These are phyloP conservation scores for Callinectes sapidus DNA, from an alignment of 2,888 invertebrate species.

Conservation along the genomic window DNA sequence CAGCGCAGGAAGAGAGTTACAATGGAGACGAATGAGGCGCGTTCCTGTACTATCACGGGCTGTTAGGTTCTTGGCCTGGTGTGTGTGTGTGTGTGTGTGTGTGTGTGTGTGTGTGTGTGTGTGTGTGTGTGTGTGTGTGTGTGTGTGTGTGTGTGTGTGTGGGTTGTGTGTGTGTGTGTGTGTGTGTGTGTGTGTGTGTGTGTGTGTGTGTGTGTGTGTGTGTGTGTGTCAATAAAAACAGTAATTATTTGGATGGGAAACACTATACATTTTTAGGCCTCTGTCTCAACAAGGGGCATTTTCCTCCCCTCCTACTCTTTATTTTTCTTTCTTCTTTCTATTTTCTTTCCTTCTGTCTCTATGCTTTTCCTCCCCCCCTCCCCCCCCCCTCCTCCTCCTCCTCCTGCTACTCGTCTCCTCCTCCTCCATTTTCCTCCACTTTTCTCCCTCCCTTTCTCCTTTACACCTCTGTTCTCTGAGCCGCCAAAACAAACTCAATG, in stretches of 20 bases:
- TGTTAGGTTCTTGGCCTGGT: not conserved
- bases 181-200: not conserved
- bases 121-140: slow-evolving; percentile 6
- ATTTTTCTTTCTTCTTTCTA: not conserved
- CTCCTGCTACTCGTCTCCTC: not conserved
- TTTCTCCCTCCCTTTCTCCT: not conserved
- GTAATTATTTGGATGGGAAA: not conserved
- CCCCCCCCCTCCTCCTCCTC: not conserved
- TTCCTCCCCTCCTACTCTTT: not conserved
- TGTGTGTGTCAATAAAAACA: not conserved
- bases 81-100: slow-evolving; percentile 20
- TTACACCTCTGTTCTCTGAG: not conserved
- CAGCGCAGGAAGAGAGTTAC: not conserved
- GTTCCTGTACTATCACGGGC: not conserved
- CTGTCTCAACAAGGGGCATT: not conserved
- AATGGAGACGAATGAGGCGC: slow-evolving; percentile 16
- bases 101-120: not conserved
- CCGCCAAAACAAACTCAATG: not conserved
- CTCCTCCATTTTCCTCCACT: not conserved
- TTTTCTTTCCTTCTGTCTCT: not conserved
- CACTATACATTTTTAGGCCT: not conserved
- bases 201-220: slow-evolving; percentile 31
- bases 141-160: slow-evolving; percentile 6
- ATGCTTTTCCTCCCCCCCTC: not conserved
- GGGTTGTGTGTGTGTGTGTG: slow-evolving; percentile 29